Conservation (phyloP, 1,140 invertebrate species). For the Melitaea cinxia region DNA sequence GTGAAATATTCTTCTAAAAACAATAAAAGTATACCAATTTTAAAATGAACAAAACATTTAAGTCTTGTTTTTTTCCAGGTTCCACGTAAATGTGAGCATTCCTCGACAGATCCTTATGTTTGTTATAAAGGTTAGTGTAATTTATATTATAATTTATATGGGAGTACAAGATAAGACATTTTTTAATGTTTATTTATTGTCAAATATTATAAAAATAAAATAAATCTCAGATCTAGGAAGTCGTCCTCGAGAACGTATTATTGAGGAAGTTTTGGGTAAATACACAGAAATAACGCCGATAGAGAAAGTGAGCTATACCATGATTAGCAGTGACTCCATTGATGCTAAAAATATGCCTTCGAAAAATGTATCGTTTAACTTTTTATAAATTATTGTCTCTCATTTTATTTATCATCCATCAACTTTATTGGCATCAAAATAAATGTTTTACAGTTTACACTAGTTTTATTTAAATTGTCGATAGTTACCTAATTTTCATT, state of each 20-base stretch:
- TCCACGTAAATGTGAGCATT: constrained; percentile 40
- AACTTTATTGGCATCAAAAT: not conserved
- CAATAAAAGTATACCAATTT: not conserved
- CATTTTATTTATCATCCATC: not conserved
- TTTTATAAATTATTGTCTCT: not conserved
- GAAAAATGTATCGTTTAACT: constrained; percentile 1
- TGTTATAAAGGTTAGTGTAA: constrained; percentile 53
- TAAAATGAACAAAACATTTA: not conserved
- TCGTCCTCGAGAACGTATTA: constrained; percentile 56
- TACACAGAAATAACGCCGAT: constrained; percentile 55
- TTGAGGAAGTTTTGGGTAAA: constrained; percentile 67
- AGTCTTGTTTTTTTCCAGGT: constrained; percentile 33
- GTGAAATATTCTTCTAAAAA: too few species aligned
- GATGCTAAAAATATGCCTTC: constrained; percentile 17
- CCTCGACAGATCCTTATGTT: constrained; percentile 37
- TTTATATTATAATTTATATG: constrained; percentile 46
- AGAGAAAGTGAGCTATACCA: constrained; percentile 60
- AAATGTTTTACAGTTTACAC: not conserved
- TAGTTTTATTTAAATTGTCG: constrained; percentile 2
- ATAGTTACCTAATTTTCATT: too few species aligned
- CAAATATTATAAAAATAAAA: constrained; percentile 24
- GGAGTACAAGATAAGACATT: constrained; percentile 56
- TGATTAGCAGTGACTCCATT: constrained; percentile 46
- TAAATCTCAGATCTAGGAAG: constrained; percentile 60
- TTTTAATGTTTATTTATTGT: not conserved